phyloP scores from a whole-genome alignment of 2,113 vertebrate species.

The Geococcyx californianus region DNA sequence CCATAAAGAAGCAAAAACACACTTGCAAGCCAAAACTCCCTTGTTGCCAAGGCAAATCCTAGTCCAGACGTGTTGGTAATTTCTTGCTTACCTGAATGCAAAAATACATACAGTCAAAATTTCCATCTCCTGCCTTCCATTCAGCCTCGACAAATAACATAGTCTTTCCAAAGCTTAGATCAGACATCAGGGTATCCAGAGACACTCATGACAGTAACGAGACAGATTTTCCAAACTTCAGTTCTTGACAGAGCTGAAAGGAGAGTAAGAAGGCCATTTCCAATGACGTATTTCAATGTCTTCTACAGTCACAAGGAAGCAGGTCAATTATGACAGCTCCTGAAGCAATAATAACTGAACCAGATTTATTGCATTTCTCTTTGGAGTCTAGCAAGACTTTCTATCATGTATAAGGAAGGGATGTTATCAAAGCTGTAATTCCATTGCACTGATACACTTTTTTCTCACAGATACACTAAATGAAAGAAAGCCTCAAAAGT shows the following conservation, averaged over 20 bases:
- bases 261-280: background rate
- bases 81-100: background rate
- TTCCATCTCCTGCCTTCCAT: background rate
- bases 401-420: background rate
- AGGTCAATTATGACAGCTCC: background rate
- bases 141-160: background rate
- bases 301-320: background rate
- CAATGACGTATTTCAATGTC: background rate
- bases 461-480: background rate
- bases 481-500: background rate
- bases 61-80: background rate
- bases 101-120: background rate
- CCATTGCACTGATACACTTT: background rate
- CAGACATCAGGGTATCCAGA: background rate
- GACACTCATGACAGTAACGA: background rate
- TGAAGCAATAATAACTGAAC: background rate
- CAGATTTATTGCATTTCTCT: slow-evolving; percentile 15
- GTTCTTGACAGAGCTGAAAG: background rate
- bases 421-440: background rate
- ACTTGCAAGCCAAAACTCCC: background rate
- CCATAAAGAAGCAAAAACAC: background rate
- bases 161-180: background rate
- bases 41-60: background rate
- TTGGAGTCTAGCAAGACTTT: background rate
- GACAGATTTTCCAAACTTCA: background rate